Base-by-base conservation (phyloP, 2,797 vertebrate species). In the Salarias fasciatus region DNA sequence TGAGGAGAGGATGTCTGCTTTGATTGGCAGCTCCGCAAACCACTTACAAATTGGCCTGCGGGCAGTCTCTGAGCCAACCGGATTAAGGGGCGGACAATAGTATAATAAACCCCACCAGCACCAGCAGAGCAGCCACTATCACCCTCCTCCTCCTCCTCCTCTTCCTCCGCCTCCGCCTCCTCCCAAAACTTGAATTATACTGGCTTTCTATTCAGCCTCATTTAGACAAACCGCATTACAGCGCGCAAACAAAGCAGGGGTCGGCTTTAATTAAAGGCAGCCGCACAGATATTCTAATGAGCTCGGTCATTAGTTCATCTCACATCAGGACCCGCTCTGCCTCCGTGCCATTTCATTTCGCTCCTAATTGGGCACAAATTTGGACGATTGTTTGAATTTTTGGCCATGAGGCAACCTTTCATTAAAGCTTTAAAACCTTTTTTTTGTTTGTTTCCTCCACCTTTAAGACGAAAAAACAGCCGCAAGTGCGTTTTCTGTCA, bases 21-120 rank as follows among this genome's bases (percentile, higher is more conserved):
- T 92, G 92, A 94, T 89, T 92, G 93, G 88, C 93, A 92, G 90
- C 83, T 77, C 68, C 62, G 70, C 65, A 61, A 86, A 82, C 93
- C 92, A 93, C 82, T 92, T 80, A 87, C 80, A 78, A 78, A 79
- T 64, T 80, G 77, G 82, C 83, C 82, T 87, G 79, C 82, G 82
- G 83, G 82, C 79, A 69, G 75, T 77, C 70, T 80, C 37, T 74
- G 72, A 90, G 85, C 93, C 93, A 94, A 94, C 83, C 90, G 86
- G 82, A 86, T 68, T 72, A 77, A 78, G 77, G 80, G 92, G 92
- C 87, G 92, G 90, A 88, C 89, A 72, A 68, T 84, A 82, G 77
- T 83, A 57, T 71, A 73, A 85, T 55, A 75, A 48, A 66, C 74
- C 67, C 35, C 4, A 5, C 36, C 14, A 5, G 36, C 40, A 1